Evolutionary conservation across 1,140 invertebrate genomes (phyloP).

Genomic region (Papilio xuthus): DNA sequence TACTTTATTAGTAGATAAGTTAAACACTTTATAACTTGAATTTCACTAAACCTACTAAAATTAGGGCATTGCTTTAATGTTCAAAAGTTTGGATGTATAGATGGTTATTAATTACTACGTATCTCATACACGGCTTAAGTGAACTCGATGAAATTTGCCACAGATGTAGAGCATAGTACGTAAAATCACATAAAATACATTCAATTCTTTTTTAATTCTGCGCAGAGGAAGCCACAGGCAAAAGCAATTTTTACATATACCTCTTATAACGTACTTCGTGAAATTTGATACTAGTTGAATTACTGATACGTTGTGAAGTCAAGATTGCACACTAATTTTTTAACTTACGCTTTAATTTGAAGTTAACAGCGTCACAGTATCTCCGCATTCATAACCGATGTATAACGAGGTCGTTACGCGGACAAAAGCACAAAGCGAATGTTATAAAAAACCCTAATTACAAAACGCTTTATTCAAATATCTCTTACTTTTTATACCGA

Average conservation of each 20-base stretch:
- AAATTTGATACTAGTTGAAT: neutral
- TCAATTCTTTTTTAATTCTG: too few relatives aligned
- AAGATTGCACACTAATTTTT: neutral
- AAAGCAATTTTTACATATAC: too few relatives aligned
- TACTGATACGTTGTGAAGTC: neutral
- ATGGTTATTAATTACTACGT: too few relatives aligned
- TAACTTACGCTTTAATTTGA: neutral
- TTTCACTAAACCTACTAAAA: neutral
- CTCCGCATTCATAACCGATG: neutral
- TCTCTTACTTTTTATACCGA: constrained; percentile 6
- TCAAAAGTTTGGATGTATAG: too few relatives aligned
- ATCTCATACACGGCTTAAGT: too few relatives aligned
- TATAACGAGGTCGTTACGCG: neutral
- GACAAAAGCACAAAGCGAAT: constrained; percentile 20
- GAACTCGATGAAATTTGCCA: too few relatives aligned
- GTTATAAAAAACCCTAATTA: constrained; percentile 27
- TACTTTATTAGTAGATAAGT: neutral
- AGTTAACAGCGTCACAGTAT: neutral
- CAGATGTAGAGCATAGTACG: too few relatives aligned
- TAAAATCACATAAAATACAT: too few relatives aligned
- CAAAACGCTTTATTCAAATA: constrained; percentile 23
- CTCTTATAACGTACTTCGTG: too few relatives aligned
- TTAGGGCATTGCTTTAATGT: too few relatives aligned
- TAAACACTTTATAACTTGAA: neutral
- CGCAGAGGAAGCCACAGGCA: too few relatives aligned